A percentile compares a stretch with the other conserved stretches of the same genome.
These are phyloP conservation scores for Lacerta bilineata DNA, from an alignment of 2,797 vertebrate species.

Conservation along the genomic window DNA sequence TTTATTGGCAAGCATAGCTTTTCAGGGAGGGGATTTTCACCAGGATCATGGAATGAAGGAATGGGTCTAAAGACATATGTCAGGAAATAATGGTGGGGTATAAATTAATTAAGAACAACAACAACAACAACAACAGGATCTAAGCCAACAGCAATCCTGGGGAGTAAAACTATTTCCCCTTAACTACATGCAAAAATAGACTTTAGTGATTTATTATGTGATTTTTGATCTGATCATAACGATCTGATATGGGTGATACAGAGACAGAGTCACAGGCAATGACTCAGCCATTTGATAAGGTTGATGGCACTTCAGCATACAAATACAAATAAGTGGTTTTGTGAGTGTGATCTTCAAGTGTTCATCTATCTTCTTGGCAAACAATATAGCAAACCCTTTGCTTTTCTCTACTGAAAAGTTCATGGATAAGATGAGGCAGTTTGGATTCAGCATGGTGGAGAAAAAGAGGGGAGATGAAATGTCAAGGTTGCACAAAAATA, in stretches of 20 bases:
- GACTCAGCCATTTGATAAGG: background rate
- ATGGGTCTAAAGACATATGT: too few relatives aligned
- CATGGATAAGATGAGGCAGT: background rate
- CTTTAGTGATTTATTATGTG: slow-evolving; percentile 2
- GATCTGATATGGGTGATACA: background rate
- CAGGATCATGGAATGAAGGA: too few relatives aligned
- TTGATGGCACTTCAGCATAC: background rate
- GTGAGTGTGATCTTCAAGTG: background rate
- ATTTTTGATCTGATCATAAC: slow-evolving; percentile 3
- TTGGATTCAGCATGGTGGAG: background rate
- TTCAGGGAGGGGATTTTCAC: too few relatives aligned
- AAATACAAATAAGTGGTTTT: background rate
- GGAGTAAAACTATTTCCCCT: background rate
- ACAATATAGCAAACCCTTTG: background rate
- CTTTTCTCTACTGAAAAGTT: background rate
- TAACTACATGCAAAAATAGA: background rate
- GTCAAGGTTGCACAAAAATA: background rate
- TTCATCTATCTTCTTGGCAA: background rate
- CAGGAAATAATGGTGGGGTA: too few relatives aligned
- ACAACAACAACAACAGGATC: background rate
- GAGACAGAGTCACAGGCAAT: background rate
- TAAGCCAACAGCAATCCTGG: background rate
- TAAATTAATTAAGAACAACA: too few relatives aligned
- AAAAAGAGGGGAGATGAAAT: background rate
- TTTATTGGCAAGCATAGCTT: too few relatives aligned